phyloP scores from a whole-genome alignment of 2,113 vertebrate species.

The Bucco capensis region DNA sequence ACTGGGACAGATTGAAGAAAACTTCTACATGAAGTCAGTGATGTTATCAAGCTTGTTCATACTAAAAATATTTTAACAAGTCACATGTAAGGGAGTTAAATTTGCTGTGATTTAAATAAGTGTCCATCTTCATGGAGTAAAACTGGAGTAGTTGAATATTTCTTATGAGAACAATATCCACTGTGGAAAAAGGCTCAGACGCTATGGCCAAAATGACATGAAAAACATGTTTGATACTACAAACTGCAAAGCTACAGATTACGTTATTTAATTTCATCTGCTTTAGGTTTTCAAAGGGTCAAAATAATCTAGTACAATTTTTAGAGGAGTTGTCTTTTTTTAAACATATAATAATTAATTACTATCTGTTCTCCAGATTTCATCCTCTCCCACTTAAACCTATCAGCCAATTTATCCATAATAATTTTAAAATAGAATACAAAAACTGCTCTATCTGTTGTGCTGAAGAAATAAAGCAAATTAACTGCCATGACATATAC shows the following conservation, averaged over 20 bases:
- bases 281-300: neutral
- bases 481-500: neutral
- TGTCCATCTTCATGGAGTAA: neutral
- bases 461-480: neutral
- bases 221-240: neutral
- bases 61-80: neutral
- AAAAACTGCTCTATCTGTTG: neutral
- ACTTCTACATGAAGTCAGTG: neutral
- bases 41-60: neutral
- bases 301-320: neutral
- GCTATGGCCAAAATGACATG: neutral
- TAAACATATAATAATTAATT: neutral
- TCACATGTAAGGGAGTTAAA: neutral
- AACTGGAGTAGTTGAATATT: neutral
- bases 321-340: neutral
- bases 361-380: neutral
- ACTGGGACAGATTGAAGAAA: neutral
- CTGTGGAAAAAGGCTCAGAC: neutral
- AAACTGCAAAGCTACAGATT: neutral
- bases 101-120: neutral
- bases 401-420: neutral
- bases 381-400: neutral
- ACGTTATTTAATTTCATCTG: neutral
- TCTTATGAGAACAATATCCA: neutral
- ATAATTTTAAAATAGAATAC: neutral